Evolutionary conservation across 1,140 invertebrate genomes (phyloP).

Genomic region (Mactra quadrangularis): DNA sequence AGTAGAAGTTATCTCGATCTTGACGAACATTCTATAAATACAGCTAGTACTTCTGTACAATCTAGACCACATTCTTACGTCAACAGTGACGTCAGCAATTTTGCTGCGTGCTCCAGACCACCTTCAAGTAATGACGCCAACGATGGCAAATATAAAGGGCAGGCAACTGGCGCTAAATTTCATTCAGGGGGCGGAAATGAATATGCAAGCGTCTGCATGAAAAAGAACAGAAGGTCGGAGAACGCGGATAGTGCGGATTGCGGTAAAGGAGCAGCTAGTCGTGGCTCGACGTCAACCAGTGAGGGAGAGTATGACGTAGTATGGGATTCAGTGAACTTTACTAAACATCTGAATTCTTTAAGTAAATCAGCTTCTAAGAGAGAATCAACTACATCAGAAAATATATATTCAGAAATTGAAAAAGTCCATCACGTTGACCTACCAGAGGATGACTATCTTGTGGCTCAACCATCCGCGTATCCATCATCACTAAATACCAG

Average conservation of each 20-base stretch:
- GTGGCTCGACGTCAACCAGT: slow-evolving; percentile 14
- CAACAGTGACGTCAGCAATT: slow-evolving; percentile 41
- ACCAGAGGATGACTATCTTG: slow-evolving; percentile 15
- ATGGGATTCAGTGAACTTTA: slow-evolving; percentile 56
- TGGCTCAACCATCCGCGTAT: not conserved
- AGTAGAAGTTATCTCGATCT: slow-evolving; percentile 37
- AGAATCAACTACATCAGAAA: slow-evolving; percentile 36
- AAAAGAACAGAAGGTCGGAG: not conserved
- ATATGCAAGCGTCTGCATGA: slow-evolving; percentile 54
- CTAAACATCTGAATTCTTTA: slow-evolving; percentile 30
- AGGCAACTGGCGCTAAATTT: not conserved
- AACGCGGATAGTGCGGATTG: not conserved
- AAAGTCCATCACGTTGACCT: slow-evolving; percentile 17
- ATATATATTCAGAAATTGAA: slow-evolving; percentile 58
- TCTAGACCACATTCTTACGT: slow-evolving; percentile 53
- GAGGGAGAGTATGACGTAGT: slow-evolving; percentile 56
- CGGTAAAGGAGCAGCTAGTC: slow-evolving; percentile 5
- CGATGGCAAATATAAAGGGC: slow-evolving; percentile 7
- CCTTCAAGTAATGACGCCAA: slow-evolving; percentile 6
- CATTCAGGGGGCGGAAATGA: slow-evolving; percentile 35
- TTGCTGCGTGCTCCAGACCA: slow-evolving; percentile 15
- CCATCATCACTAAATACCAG: slow-evolving; percentile 1
- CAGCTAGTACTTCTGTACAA: not conserved
- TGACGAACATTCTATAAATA: slow-evolving; percentile 9
- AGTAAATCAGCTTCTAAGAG: slow-evolving; percentile 1